A percentile compares a stretch with the other conserved stretches of the same genome.
Conservation (phyloP, 1,140 invertebrate species). For the Leptopilina clavipes region DNA sequence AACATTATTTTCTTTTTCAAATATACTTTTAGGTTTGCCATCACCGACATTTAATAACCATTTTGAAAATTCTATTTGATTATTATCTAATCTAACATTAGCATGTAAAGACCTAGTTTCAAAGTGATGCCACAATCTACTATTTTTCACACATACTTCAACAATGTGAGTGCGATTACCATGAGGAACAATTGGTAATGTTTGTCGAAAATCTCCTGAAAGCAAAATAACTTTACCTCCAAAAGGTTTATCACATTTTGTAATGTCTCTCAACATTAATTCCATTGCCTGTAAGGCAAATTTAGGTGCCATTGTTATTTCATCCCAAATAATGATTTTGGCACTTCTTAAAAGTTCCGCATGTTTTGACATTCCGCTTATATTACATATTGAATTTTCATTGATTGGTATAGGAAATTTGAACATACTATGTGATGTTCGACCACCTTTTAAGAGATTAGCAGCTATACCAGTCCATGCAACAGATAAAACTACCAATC, state of each 20-base stretch:
- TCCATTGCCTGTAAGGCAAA: conserved; percentile 38
- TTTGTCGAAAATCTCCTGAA: no score
- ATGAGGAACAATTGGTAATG: no score
- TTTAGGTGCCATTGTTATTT: conserved; percentile 44
- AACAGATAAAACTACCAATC: conserved; percentile 39
- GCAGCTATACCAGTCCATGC: conserved; percentile 64
- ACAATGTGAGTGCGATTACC: no score
- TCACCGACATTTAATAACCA: no score
- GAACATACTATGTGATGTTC: conserved; percentile 58
- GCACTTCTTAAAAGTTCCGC: conserved; percentile 35
- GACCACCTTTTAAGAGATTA: conserved; percentile 53
- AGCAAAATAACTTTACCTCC: conserved; percentile 38
- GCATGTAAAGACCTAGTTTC: no score
- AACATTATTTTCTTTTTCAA: no score
- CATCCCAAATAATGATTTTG: conserved; percentile 41
- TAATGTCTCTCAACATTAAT: conserved; percentile 38
- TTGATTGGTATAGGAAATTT: conserved; percentile 51
- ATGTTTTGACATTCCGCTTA: conserved; percentile 36
- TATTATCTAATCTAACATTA: no score
- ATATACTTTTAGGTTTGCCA: no score
- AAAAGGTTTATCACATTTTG: conserved; percentile 37
- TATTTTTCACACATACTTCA: no score
- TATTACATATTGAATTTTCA: conserved; percentile 39
- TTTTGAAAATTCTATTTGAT: no score
- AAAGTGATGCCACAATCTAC: no score